Percentiles rank a stretch among this genome's conserved stretches.
These are phyloP conservation scores for Trichoplusia ni DNA, from an alignment of 1,140 invertebrate genomes.

Conservation along the genomic window DNA sequence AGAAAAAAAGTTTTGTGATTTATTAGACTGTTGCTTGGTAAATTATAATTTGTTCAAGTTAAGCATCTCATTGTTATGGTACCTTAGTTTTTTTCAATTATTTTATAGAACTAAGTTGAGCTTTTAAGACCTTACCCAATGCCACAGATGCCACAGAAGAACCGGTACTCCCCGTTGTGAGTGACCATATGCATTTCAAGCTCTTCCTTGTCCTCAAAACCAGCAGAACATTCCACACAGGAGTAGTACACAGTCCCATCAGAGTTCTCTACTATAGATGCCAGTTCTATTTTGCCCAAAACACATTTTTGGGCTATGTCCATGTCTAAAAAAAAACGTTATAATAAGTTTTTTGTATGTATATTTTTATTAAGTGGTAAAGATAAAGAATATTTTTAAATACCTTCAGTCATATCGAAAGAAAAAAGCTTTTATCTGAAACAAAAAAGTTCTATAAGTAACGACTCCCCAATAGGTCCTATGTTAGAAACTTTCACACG, in stretches of 20 bases:
- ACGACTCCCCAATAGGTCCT: neutral
- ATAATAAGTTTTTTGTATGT: too few relatives aligned
- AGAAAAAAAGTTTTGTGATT: neutral
- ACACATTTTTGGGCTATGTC: constrained; percentile 52
- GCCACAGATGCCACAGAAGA: constrained; percentile 83
- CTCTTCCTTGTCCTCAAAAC: constrained; percentile 84
- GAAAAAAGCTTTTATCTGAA: constrained; percentile 25
- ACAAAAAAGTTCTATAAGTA: neutral
- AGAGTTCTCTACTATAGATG: constrained; percentile 47
- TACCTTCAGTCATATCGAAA: too few relatives aligned
- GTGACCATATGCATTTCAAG: constrained; percentile 88
- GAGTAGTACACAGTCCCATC: constrained; percentile 51
- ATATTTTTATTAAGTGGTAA: too few relatives aligned
- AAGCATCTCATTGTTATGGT: too few relatives aligned
- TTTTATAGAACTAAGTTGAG: neutral
- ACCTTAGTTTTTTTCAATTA: neutral
- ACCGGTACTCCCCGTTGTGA: constrained; percentile 88
- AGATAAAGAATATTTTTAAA: too few relatives aligned
- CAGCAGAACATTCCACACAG: constrained; percentile 61
- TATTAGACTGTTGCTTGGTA: neutral
- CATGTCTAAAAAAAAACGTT: too few relatives aligned
- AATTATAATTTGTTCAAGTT: too few relatives aligned
- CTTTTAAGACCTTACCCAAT: constrained; percentile 65
- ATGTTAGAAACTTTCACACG: constrained; percentile 51
- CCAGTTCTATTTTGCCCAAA: constrained; percentile 54